These are phyloP conservation scores for Anadara kagoshimensis DNA, from an alignment of 1,140 invertebrate genomes.

Conservation along the genomic window DNA sequence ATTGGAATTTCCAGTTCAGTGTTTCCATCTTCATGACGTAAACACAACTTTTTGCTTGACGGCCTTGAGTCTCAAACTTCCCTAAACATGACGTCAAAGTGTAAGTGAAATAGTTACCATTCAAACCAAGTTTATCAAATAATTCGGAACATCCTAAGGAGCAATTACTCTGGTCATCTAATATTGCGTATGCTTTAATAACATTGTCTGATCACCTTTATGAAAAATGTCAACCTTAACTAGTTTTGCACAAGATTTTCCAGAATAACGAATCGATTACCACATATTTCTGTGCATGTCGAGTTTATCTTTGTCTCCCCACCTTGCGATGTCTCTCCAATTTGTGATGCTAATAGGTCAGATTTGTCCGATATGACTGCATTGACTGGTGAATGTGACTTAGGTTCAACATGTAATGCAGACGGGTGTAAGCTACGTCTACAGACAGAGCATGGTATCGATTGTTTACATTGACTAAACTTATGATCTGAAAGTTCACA, in stretches of 20 bases:
- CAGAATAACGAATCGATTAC: background rate
- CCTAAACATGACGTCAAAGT: slow-evolving; percentile 30
- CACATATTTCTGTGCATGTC: slow-evolving; percentile 22
- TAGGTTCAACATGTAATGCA: slow-evolving; percentile 1
- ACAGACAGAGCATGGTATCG: background rate
- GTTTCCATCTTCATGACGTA: slow-evolving; percentile 5
- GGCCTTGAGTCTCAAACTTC: background rate
- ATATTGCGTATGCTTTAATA: slow-evolving; percentile 6
- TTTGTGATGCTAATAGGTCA: background rate
- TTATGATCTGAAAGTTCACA: slow-evolving; percentile 7
- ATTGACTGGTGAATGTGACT: background rate
- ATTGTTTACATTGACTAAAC: background rate
- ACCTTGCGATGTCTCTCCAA: background rate
- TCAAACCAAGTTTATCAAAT: slow-evolving; percentile 16
- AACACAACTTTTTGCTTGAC: slow-evolving; percentile 6
- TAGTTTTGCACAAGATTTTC: slow-evolving; percentile 19
- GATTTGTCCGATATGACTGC: background rate
- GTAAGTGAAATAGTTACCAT: background rate
- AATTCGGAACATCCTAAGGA: slow-evolving; percentile 20
- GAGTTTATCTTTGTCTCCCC: background rate
- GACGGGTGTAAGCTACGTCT: background rate
- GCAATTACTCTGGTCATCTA: slow-evolving; percentile 34
- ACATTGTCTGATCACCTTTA: background rate
- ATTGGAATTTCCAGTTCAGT: slow-evolving; percentile 5
- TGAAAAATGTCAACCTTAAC: slow-evolving; percentile 3